Evolutionary conservation across 2,888 invertebrate species (phyloP).

Genomic region (Nemotelus pantherinus): DNA sequence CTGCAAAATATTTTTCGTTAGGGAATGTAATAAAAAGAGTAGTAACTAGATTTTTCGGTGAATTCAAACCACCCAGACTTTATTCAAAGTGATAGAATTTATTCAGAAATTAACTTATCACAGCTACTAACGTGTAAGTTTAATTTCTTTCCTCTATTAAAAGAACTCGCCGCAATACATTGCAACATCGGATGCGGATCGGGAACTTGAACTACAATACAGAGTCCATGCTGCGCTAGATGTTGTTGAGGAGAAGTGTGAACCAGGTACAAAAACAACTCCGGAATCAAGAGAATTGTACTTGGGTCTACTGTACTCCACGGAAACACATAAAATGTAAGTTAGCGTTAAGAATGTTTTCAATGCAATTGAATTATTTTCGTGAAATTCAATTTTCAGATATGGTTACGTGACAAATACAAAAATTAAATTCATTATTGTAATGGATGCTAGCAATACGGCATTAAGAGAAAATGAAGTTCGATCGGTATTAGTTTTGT

Average conservation of each 20-base stretch:
- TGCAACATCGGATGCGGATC: constrained; percentile 77
- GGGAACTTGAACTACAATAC: constrained; percentile 90
- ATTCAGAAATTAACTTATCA: too few species aligned
- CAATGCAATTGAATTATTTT: constrained; percentile 24
- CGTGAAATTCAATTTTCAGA: constrained; percentile 65
- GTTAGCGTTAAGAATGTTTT: constrained; percentile 38
- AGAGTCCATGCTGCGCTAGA: constrained; percentile 83
- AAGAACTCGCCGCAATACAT: constrained; percentile 95
- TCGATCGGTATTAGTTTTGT: constrained; percentile 72
- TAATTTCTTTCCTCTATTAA: constrained; percentile 52
- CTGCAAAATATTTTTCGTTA: too few species aligned
- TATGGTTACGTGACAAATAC: constrained; percentile 98
- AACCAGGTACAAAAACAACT: constrained; percentile 69
- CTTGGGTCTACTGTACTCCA: constrained; percentile 89
- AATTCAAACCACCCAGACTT: too few species aligned
- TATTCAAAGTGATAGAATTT: too few species aligned
- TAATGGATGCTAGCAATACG: constrained; percentile 89
- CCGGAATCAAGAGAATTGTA: constrained; percentile 89
- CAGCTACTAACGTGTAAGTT: too few species aligned
- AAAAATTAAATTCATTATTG: constrained; percentile 91
- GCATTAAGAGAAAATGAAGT: constrained; percentile 93
- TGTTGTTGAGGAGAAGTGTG: constrained; percentile 64
- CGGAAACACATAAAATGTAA: constrained; percentile 96
- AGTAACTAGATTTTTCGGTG: too few species aligned
- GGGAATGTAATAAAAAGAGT: too few species aligned